Base-by-base conservation (phyloP, 2,113 vertebrate species). In the Pelodiscus sinensis region DNA sequence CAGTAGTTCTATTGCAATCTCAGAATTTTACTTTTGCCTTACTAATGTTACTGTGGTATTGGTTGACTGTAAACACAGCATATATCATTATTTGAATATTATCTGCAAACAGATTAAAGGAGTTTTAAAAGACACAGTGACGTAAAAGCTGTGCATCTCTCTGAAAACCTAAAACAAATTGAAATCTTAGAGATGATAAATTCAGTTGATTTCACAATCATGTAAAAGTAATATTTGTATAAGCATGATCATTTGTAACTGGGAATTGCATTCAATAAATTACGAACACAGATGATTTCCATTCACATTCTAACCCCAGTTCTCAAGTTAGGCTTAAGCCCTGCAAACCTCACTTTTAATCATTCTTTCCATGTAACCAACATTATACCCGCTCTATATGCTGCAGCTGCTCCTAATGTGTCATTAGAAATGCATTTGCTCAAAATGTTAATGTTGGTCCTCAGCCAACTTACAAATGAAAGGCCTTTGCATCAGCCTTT, bases 291-390 rank as follows among this genome's bases (percentile, higher is more conserved):
- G 2, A 5, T 15, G 51, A 90, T 65, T 90, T 25, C 75, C 83
- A 57, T 3, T 4, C 5, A 3, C 50, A 35, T 62, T 1, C 2
- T 31, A 57, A 51, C 19, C 6, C 9, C 54, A 12, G 12, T 35
- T 62, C 54, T 8, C 13, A 71, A 87, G n/a, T 19, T 18, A 68
- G n/a, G 8, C 56, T 88, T 85, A 57, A 58, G 35, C n/a, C 3
- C 0, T 0, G 0, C 0, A 62, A 71, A 10, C 0, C 3, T 24
- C 58, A 27, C 0, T 79, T 89, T 31, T 25, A 31, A 62, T 12
- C 22, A 5, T 50, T 38, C 13, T 31, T n/a, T 35, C 54, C 18
- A 0, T 0, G 55, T 4, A 57, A 8, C 18, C 79, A 10, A 19
- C 27, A 22, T 55, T 75, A 1, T 22, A 21, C 31, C 52, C 60